These are phyloP conservation scores for Crepidodera aurea DNA, from an alignment of 2,888 invertebrate genomes.

Conservation along the genomic window DNA sequence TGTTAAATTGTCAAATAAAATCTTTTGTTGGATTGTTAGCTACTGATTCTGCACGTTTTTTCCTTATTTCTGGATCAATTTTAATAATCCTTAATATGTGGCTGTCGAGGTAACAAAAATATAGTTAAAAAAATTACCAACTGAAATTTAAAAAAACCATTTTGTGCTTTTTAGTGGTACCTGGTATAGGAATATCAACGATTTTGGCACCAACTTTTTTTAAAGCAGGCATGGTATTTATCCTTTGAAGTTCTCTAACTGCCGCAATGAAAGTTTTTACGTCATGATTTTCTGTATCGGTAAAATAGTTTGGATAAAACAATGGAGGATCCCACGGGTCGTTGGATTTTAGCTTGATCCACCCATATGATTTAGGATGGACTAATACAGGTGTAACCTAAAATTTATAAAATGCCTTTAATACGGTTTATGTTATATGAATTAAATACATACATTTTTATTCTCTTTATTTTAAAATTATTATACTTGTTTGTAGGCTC, in stretches of 20 bases:
- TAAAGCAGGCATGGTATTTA: constrained; percentile 63
- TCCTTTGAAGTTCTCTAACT: constrained; percentile 63
- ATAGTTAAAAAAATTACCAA: too few species aligned
- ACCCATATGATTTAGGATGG: constrained; percentile 74
- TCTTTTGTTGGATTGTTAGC: too few species aligned
- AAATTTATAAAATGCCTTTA: constrained; percentile 10
- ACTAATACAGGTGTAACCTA: constrained; percentile 73
- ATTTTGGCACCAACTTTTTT: constrained; percentile 49
- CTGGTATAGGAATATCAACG: constrained; percentile 39
- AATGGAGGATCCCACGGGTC: constrained; percentile 76
- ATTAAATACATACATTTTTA: too few species aligned
- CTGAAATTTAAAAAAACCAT: too few species aligned
- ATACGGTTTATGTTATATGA: not conserved
- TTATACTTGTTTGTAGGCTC: too few species aligned
- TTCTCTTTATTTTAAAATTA: too few species aligned
- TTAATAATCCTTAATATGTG: too few species aligned
- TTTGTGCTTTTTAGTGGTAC: too few species aligned
- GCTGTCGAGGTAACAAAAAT: too few species aligned
- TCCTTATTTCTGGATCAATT: too few species aligned
- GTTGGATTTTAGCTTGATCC: constrained; percentile 70
- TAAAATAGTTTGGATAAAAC: constrained; percentile 82
- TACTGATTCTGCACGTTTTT: too few species aligned
- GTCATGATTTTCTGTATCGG: constrained; percentile 66
- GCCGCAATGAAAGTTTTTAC: constrained; percentile 54
- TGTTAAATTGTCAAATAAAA: too few species aligned